Conservation (phyloP, 2,113 vertebrate species). For the Chionis minor region DNA sequence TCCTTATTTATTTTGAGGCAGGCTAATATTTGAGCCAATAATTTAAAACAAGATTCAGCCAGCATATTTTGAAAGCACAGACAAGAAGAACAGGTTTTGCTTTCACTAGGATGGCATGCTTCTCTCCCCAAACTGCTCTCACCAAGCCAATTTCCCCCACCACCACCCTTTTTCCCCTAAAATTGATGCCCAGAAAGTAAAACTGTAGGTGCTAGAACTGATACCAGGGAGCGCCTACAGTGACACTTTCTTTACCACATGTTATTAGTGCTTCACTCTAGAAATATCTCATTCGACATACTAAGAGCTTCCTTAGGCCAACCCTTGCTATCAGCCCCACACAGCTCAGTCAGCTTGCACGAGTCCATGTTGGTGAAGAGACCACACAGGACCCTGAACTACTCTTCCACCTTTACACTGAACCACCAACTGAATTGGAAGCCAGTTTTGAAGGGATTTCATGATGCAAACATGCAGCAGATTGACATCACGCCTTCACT, state of each 20-base stretch:
- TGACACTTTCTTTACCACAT: background rate
- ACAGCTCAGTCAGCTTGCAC: background rate
- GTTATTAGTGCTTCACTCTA: background rate
- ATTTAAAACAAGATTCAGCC: background rate
- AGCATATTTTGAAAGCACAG: background rate
- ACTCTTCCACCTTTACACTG: background rate
- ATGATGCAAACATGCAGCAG: background rate
- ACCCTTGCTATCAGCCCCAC: background rate
- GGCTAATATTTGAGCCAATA: background rate
- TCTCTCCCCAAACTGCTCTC: background rate
- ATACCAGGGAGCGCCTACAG: background rate
- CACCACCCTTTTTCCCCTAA: background rate
- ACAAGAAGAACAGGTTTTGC: background rate
- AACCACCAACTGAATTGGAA: background rate
- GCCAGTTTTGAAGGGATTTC: background rate
- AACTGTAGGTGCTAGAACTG: background rate
- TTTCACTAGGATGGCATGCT: background rate
- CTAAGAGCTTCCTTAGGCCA: background rate
- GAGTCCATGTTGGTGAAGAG: rapidly evolving
- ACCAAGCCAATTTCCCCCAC: background rate
- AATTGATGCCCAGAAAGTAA: background rate
- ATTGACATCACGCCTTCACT: background rate
- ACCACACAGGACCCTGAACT: background rate
- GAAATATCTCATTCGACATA: background rate
- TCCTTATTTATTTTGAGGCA: background rate